phyloP scores from a whole-genome alignment of 2,888 invertebrate species.

The Nematopogon swammerdamellus region DNA sequence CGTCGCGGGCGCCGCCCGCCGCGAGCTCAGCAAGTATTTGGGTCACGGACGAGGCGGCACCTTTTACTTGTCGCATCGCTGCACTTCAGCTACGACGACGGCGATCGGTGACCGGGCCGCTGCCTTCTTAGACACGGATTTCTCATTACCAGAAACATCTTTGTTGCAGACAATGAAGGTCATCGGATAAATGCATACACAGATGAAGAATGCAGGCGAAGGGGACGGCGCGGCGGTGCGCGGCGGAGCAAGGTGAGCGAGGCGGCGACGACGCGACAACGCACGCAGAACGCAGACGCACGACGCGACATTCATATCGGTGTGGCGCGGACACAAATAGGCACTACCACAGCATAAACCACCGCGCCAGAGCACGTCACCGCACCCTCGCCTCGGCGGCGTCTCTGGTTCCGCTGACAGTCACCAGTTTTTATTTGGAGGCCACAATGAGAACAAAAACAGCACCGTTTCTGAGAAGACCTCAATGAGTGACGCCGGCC shows the following conservation, averaged over 20 bases:
- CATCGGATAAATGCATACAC: background rate
- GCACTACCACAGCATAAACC: background rate
- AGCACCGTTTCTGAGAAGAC: no score
- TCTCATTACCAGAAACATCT: no score
- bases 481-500: no score
- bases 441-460: no score
- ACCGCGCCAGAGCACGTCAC: background rate
- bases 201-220: conserved; percentile 17
- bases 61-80: conserved; percentile 45
- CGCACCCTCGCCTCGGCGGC: background rate
- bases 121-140: no score
- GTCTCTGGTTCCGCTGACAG: background rate
- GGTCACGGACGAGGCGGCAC: conserved; percentile 41
- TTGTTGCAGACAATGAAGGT: no score
- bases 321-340: background rate
- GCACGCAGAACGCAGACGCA: conserved; percentile 5
- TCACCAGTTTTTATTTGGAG: no score
- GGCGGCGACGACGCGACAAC: conserved; percentile 10
- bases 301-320: background rate
- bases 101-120: no score
- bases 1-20: conserved; percentile 13
- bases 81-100: conserved; percentile 19
- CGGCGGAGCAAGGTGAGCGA: conserved; percentile 3
- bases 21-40: conserved; percentile 43
- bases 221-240: conserved; percentile 9